These are phyloP conservation scores for Luperina nickerlii DNA, from an alignment of 2,888 invertebrate species.

Conservation along the genomic window DNA sequence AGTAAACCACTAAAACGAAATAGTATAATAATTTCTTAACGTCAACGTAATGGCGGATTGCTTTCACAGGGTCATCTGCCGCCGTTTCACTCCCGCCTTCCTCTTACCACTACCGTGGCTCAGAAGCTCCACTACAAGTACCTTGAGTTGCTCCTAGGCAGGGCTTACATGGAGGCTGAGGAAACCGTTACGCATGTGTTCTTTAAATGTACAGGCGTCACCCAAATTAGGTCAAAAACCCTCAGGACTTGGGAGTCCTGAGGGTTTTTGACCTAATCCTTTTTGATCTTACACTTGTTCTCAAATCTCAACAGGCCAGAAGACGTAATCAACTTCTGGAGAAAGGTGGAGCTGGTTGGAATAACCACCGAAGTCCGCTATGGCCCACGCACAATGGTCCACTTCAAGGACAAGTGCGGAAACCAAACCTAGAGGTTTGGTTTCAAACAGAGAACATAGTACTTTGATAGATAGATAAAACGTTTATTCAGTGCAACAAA, in stretches of 20 bases:
- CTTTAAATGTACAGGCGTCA: background rate
- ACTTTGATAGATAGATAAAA: too few relatives aligned
- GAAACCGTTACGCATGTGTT: background rate
- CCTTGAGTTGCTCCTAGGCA: background rate
- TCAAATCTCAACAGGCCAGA: background rate
- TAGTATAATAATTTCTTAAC: constrained; percentile 48
- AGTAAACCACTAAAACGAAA: constrained; percentile 45
- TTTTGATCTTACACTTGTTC: background rate
- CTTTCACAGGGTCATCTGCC: constrained; percentile 55
- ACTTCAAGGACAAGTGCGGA: background rate
- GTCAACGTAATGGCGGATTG: constrained; percentile 62
- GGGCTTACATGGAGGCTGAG: background rate
- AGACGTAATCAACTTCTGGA: background rate
- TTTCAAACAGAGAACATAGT: too few relatives aligned
- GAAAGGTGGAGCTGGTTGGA: background rate
- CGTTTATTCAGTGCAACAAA: too few relatives aligned
- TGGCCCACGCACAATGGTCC: background rate
- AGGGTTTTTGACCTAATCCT: too few relatives aligned
- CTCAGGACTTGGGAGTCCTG: too few relatives aligned
- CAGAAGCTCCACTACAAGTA: constrained; percentile 39
- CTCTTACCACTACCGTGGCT: background rate
- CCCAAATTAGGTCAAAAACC: background rate
- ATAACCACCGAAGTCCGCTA: background rate
- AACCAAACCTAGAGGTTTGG: too few relatives aligned
- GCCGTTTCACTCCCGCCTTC: constrained; percentile 36